Evolutionary conservation across 2,797 vertebrate genomes (phyloP).

Genomic region (Taenioides sp.): DNA sequence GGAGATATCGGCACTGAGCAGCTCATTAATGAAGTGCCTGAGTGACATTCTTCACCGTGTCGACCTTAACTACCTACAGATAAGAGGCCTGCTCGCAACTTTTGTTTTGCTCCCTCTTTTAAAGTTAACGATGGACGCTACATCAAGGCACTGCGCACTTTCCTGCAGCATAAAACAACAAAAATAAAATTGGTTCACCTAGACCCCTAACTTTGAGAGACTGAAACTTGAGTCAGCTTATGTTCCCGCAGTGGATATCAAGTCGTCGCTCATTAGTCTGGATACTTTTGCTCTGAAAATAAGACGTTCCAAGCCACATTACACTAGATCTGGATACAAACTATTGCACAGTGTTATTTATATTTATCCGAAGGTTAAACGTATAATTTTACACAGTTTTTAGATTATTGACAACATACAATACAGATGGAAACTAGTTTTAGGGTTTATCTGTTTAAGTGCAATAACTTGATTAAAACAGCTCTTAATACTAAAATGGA

Average conservation of each 20-base stretch:
- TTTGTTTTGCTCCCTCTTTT: not conserved
- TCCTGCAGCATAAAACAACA: not conserved
- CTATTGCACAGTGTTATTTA: too few species aligned
- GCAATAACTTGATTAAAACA: too few species aligned
- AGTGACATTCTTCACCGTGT: constrained; percentile 12
- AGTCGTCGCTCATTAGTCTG: not conserved
- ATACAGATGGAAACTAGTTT: too few species aligned
- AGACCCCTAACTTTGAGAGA: not conserved
- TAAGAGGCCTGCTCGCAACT: not conserved
- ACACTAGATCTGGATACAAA: too few species aligned
- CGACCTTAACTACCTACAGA: constrained; percentile 31
- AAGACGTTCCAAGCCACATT: not conserved
- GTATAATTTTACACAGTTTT: too few species aligned
- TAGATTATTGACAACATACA: too few species aligned
- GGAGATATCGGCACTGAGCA: constrained; percentile 11
- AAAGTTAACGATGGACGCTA: not conserved
- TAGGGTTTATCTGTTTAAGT: too few species aligned
- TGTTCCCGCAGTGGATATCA: not conserved
- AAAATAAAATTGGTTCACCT: not conserved
- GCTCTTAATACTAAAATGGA: too few species aligned
- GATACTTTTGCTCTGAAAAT: not conserved
- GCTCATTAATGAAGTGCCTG: constrained; percentile 44
- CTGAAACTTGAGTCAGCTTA: not conserved
- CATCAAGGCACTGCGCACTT: not conserved
- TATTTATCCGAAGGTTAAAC: too few species aligned